Evolutionary conservation across 2,113 vertebrate species (phyloP).

Genomic region (human): DNA sequence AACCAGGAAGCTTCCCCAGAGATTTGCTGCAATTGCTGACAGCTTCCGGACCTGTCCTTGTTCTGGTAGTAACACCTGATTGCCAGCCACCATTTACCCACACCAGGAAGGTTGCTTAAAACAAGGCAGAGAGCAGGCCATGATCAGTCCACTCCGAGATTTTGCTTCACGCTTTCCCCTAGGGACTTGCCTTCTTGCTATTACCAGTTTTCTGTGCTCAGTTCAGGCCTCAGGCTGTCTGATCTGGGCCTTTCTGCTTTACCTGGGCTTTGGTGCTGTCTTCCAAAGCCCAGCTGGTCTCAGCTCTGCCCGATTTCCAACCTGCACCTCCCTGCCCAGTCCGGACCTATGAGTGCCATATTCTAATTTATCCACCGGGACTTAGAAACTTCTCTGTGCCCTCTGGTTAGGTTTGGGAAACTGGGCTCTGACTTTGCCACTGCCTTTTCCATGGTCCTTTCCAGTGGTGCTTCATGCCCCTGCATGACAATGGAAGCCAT

Average conservation of each 20-base stretch:
- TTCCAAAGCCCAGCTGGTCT: not conserved
- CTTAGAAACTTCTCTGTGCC: not conserved
- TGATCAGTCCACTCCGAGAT: not conserved
- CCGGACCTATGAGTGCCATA: accelerated
- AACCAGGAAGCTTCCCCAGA: not conserved
- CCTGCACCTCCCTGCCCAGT: no score
- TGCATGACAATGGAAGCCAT: not conserved
- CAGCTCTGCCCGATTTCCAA: no score
- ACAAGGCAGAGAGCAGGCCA: not conserved
- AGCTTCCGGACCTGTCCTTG: not conserved
- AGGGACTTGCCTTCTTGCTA: not conserved
- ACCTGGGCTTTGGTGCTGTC: not conserved
- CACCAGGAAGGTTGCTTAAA: not conserved
- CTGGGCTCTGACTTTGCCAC: not conserved
- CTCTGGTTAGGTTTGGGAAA: not conserved
- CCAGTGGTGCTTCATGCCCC: not conserved
- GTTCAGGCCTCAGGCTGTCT: no score
- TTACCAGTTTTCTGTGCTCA: no score
- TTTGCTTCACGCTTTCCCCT: not conserved
- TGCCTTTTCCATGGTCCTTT: not conserved
- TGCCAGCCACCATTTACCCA: not conserved
- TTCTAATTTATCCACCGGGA: not conserved
- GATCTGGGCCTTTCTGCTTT: not conserved
- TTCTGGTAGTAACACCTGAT: not conserved
- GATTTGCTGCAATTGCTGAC: not conserved